These are phyloP conservation scores for Cardinalis cardinalis DNA, from an alignment of 2,113 vertebrate genomes.

Conservation along the genomic window DNA sequence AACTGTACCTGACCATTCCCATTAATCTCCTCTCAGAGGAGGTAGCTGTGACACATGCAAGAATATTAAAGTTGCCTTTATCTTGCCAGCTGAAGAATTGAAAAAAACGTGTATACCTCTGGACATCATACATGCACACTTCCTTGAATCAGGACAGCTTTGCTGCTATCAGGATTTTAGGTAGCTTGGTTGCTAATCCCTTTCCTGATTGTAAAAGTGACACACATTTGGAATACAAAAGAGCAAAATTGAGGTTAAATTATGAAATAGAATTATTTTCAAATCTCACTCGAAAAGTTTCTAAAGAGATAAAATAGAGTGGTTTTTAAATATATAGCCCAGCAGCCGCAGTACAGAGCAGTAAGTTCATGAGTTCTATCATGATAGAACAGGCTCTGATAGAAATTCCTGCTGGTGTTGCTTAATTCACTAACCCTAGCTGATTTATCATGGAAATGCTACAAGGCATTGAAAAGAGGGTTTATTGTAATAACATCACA, in stretches of 20 bases:
- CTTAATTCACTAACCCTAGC: not conserved
- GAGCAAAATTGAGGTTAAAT: not conserved
- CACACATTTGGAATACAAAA: not conserved
- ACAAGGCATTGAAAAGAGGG: not conserved
- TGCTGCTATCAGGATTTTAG: rapidly evolving
- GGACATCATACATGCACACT: not conserved
- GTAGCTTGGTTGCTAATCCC: not conserved
- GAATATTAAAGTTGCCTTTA: not conserved
- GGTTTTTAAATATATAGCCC: not conserved
- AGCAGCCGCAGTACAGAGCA: not conserved
- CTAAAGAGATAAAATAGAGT: not conserved
- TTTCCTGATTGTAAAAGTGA: not conserved
- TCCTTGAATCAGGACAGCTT: not conserved
- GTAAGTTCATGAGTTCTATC: not conserved
- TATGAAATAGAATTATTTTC: not conserved
- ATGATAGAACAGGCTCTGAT: not conserved
- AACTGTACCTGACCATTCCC: not conserved
- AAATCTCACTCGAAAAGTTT: not conserved
- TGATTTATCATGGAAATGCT: not conserved
- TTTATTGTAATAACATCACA: not conserved
- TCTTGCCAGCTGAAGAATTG: not conserved
- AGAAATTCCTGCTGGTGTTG: not conserved
- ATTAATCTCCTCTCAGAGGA: not conserved
- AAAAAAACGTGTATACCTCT: not conserved
- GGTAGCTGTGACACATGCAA: not conserved